Conservation (phyloP, 2,113 vertebrate genomes). For the Centropus bengalensis region DNA sequence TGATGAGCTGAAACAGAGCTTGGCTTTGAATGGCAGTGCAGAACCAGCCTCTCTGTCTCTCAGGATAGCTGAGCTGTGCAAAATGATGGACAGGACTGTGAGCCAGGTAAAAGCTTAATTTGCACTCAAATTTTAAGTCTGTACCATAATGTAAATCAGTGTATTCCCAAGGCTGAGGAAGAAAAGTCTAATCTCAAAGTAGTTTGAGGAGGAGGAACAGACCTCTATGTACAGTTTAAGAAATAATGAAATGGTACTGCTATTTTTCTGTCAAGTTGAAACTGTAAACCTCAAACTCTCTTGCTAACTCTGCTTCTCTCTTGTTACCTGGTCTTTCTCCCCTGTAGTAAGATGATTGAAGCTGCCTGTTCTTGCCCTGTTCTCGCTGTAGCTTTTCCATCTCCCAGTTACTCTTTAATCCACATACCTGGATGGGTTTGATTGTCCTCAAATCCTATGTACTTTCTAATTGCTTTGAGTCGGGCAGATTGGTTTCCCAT, state of each 20-base stretch:
- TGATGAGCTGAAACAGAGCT: constrained; percentile 72
- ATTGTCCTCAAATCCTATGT: background rate
- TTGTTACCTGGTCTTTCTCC: background rate
- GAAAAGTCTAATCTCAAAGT: background rate
- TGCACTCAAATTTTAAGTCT: background rate
- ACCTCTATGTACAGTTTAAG: background rate
- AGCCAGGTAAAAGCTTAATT: constrained; percentile 76
- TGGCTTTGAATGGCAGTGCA: background rate
- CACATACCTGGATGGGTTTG: background rate
- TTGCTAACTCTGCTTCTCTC: background rate
- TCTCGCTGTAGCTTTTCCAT: background rate
- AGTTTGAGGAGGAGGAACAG: background rate
- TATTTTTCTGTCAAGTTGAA: background rate
- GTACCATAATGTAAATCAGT: background rate
- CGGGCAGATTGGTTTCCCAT: background rate
- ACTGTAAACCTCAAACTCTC: background rate
- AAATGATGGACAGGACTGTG: constrained; percentile 59
- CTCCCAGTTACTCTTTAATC: background rate
- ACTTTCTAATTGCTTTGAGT: background rate
- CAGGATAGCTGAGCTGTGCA: constrained; percentile 45
- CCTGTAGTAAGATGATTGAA: background rate
- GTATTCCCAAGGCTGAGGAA: background rate
- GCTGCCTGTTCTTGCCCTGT: background rate
- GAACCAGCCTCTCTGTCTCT: background rate
- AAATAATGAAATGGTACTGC: background rate